Conservation (phyloP, 1,140 invertebrate genomes). For the Metopolophium dirhodum region DNA sequence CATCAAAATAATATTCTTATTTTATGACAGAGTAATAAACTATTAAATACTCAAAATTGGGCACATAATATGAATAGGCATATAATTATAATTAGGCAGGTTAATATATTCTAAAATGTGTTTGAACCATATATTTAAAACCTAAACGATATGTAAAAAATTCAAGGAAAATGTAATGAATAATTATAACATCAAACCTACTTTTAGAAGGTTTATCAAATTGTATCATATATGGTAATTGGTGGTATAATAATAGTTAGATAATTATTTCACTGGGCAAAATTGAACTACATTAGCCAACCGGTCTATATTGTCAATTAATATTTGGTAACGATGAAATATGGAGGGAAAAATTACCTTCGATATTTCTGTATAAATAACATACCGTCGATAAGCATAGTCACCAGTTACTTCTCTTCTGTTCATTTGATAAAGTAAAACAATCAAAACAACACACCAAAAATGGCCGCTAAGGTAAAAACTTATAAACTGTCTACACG, state of each 20-base stretch:
- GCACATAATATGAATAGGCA: background rate
- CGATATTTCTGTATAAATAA: constrained; percentile 29
- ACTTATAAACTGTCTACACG: background rate
- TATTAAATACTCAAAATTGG: background rate
- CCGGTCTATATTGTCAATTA: constrained; percentile 10
- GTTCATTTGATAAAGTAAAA: background rate
- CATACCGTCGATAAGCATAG: background rate
- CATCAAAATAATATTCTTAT: background rate
- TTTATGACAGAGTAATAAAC: background rate
- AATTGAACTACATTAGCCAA: constrained; percentile 38
- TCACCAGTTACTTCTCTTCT: background rate
- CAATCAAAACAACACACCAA: background rate
- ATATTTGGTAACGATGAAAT: background rate
- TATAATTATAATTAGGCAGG: background rate
- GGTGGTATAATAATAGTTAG: background rate
- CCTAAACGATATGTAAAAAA: background rate
- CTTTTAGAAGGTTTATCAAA: background rate
- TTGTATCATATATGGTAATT: background rate
- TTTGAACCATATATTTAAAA: background rate
- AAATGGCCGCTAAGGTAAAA: constrained; percentile 44
- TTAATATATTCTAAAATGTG: too few species aligned
- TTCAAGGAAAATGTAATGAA: background rate
- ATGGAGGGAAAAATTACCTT: constrained; percentile 40
- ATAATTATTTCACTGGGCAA: background rate
- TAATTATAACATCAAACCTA: background rate